These are phyloP conservation scores for Teinopalpus imperialis DNA, from an alignment of 2,888 invertebrate genomes.

Conservation along the genomic window DNA sequence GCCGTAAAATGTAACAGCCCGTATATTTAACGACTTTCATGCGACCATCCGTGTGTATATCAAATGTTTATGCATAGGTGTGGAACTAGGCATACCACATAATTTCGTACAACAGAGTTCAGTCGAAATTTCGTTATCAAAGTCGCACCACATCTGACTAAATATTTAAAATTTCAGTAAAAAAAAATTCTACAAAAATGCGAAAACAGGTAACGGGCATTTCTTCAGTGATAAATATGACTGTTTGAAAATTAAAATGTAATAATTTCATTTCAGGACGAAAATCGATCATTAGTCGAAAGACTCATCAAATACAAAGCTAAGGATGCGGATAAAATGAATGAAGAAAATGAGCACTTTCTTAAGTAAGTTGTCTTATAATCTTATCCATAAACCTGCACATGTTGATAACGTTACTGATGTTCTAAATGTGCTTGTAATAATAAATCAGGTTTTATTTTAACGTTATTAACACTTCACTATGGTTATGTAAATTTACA, in stretches of 20 bases:
- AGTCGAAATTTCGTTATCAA: slow-evolving; percentile 47
- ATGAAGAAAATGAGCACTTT: slow-evolving; percentile 97
- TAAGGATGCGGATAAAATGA: slow-evolving; percentile 97
- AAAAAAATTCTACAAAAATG: slow-evolving; percentile 16
- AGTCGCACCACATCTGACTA: slow-evolving; percentile 29
- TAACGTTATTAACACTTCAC: slow-evolving; percentile 11
- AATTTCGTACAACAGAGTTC: slow-evolving; percentile 57
- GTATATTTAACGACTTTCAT: slow-evolving; percentile 64
- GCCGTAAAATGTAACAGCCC: slow-evolving; percentile 50
- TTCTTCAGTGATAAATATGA: neutral
- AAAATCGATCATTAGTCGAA: slow-evolving; percentile 92
- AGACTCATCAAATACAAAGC: slow-evolving; percentile 95
- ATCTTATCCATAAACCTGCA: slow-evolving; percentile 25
- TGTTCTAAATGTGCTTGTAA: slow-evolving; percentile 37
- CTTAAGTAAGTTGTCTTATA: slow-evolving; percentile 85
- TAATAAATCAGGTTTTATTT: slow-evolving; percentile 9
- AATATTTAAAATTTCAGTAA: neutral
- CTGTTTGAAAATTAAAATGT: slow-evolving; percentile 9
- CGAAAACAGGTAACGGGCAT: slow-evolving; percentile 24
- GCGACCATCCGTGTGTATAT: slow-evolving; percentile 60
- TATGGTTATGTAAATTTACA: neutral
- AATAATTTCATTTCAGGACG: slow-evolving; percentile 85
- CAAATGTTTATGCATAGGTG: slow-evolving; percentile 50
- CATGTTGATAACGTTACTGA: slow-evolving; percentile 21
- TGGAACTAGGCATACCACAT: slow-evolving; percentile 37